phyloP scores from a whole-genome alignment of 2,888 invertebrate species.

The Acanthoscelides obtectus region DNA sequence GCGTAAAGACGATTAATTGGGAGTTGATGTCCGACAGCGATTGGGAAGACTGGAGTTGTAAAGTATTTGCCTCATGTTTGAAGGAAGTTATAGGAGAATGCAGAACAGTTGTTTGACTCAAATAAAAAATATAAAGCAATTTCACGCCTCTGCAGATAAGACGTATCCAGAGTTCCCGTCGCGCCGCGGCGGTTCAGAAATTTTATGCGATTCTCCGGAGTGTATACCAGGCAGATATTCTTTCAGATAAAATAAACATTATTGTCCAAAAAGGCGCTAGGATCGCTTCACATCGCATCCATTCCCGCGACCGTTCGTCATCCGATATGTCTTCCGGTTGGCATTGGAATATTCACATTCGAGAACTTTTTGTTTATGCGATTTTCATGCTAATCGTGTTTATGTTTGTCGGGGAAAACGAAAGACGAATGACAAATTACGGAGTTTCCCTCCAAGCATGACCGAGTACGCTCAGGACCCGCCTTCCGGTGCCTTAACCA shows the following conservation, averaged over 20 bases:
- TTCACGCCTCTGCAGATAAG: neutral
- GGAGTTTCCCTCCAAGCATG: neutral
- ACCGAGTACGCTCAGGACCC: neutral
- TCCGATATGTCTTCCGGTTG: conserved; percentile 44
- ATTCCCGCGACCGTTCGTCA: conserved; percentile 37
- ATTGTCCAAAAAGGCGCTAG: conserved; percentile 31
- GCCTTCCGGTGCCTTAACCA: neutral
- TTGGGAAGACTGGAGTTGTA: too few relatives aligned
- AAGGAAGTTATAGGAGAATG: neutral
- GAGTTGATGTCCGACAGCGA: too few relatives aligned
- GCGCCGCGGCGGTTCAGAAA: neutral
- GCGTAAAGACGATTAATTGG: too few relatives aligned
- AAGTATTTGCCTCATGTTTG: too few relatives aligned
- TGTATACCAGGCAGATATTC: neutral
- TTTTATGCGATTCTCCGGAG: neutral
- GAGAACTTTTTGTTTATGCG: conserved; percentile 40
- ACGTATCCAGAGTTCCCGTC: neutral
- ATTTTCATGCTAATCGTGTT: conserved; percentile 39
- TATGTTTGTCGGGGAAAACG: conserved; percentile 27
- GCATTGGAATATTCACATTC: conserved; percentile 41
- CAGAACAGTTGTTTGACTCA: neutral
- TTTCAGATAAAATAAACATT: conserved; percentile 18
- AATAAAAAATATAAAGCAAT: neutral
- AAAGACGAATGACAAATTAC: conserved; percentile 27
- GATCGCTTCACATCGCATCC: conserved; percentile 29